Conservation (phyloP, 1,140 invertebrate genomes). For the Caerostris extrusa region DNA sequence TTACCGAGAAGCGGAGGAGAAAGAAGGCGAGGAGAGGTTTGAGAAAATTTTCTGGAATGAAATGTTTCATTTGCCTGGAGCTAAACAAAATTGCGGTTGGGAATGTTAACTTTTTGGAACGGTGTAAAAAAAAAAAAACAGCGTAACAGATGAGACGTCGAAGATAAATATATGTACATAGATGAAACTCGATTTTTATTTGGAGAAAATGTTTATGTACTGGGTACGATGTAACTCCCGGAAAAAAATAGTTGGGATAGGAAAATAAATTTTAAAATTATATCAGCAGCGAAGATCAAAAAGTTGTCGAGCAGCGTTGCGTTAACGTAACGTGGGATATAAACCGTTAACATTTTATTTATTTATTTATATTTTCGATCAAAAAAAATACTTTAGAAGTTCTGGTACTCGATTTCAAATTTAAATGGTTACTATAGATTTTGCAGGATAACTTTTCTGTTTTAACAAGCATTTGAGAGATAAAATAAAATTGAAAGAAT, state of each 20-base stretch:
- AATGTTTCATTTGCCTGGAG: constrained; percentile 5
- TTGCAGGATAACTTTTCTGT: too few relatives aligned
- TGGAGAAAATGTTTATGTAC: background rate
- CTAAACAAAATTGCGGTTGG: background rate
- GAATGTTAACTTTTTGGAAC: background rate
- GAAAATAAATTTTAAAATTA: constrained; percentile 21
- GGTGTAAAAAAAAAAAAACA: constrained; percentile 2
- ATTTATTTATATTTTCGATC: too few relatives aligned
- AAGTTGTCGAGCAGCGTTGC: background rate
- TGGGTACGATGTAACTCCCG: background rate
- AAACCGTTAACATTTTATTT: too few relatives aligned
- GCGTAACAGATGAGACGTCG: background rate
- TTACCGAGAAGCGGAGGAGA: background rate
- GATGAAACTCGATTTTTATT: background rate
- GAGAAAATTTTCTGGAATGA: background rate
- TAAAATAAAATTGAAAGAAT: too few relatives aligned
- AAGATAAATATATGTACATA: background rate
- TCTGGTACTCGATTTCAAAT: too few relatives aligned
- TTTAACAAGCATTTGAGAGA: too few relatives aligned
- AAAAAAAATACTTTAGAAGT: too few relatives aligned
- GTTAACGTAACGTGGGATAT: background rate
- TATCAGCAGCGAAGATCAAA: background rate
- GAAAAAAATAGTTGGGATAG: background rate
- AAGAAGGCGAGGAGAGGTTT: background rate
- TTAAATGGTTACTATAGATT: too few relatives aligned